A percentile compares a stretch with the other conserved stretches of the same genome.
These are phyloP conservation scores for Drosophila incognita DNA, from an alignment of 2,888 invertebrate genomes.

Conservation along the genomic window DNA sequence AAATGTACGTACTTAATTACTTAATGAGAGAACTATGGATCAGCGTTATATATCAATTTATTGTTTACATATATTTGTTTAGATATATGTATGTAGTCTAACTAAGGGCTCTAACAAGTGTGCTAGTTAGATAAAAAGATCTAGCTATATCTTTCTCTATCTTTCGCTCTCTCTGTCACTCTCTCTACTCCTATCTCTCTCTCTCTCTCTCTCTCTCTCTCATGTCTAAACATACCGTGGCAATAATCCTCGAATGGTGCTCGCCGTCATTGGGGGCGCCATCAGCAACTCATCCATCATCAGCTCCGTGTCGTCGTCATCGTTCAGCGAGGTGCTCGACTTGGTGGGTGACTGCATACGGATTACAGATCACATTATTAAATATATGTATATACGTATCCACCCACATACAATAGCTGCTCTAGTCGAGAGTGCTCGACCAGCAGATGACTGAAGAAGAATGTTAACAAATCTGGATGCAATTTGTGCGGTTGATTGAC, in stretches of 20 bases:
- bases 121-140: slow-evolving; percentile 3
- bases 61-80: not conserved
- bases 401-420: not conserved
- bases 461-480: not conserved
- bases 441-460: not conserved
- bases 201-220: not conserved
- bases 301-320: slow-evolving; percentile 91
- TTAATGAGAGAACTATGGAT: slow-evolving; percentile 32
- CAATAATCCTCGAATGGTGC: slow-evolving; percentile 89
- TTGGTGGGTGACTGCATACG: slow-evolving; percentile 87
- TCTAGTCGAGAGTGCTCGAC: slow-evolving; percentile 1
- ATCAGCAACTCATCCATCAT: slow-evolving; percentile 93
- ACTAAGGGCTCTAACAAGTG: slow-evolving; percentile 21
- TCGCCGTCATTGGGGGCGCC: slow-evolving; percentile 91
- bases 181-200: not conserved
- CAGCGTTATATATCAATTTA: slow-evolving; percentile 3
- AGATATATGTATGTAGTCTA: slow-evolving; percentile 10
- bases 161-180: not conserved
- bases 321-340: slow-evolving; percentile 88
- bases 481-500: not conserved
- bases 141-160: not conserved
- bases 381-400: not conserved
- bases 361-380: not conserved
- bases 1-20: slow-evolving; percentile 23
- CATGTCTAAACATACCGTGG: slow-evolving; percentile 86